phyloP scores from a whole-genome alignment of 2,797 vertebrate species.

The Microcaecilia unicolor region DNA sequence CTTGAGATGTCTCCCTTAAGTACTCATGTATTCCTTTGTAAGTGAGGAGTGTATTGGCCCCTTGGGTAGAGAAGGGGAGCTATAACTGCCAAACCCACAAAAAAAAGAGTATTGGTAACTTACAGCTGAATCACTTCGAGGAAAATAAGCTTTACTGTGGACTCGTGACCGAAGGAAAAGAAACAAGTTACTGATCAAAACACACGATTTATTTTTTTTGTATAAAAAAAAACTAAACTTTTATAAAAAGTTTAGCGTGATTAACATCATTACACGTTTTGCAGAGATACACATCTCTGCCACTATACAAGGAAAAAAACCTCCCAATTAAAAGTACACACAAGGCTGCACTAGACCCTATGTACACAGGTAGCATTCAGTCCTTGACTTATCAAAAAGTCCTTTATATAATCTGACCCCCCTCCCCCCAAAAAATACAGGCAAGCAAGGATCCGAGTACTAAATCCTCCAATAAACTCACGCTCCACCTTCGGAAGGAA shows the following conservation, averaged over 20 bases:
- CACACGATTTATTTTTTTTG: slow-evolving; percentile 96
- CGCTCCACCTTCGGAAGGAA: slow-evolving; percentile 88
- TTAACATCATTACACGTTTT: slow-evolving; percentile 94
- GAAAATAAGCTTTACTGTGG: too few species aligned
- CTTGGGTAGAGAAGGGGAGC: too few species aligned
- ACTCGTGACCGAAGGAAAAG: slow-evolving; percentile 31
- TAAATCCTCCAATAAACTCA: slow-evolving; percentile 78
- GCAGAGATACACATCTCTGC: slow-evolving; percentile 88
- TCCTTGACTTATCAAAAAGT: slow-evolving; percentile 76
- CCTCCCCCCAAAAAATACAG: too few species aligned
- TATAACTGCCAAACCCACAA: too few species aligned
- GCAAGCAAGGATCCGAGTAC: slow-evolving; percentile 77
- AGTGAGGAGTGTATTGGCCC: too few species aligned
- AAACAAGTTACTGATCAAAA: slow-evolving; percentile 61
- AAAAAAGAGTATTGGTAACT: too few species aligned
- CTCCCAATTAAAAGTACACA: slow-evolving; percentile 73
- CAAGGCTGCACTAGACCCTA: too few species aligned
- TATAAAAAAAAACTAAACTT: slow-evolving; percentile 97
- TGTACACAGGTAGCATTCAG: slow-evolving; percentile 75
- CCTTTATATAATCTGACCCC: too few species aligned
- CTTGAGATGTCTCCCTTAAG: too few species aligned
- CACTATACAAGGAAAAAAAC: slow-evolving; percentile 85
- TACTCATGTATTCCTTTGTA: too few species aligned
- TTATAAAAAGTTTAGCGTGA: slow-evolving; percentile 99
- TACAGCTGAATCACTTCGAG: too few species aligned